These are phyloP conservation scores for Sandelia bainsii DNA, from an alignment of 2,797 vertebrate genomes.

Conservation along the genomic window DNA sequence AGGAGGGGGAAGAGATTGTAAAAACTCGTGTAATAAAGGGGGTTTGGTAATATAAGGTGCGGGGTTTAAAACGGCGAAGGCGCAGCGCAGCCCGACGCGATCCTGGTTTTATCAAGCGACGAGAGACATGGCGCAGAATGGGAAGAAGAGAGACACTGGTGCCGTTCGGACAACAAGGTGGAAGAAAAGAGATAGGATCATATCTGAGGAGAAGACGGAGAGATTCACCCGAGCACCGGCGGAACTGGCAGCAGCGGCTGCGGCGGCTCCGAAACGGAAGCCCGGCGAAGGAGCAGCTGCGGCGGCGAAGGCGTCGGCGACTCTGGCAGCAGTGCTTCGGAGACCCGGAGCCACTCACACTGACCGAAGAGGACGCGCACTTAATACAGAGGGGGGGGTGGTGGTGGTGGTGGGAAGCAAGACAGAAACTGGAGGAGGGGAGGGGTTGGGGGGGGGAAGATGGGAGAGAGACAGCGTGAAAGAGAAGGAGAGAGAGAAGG, in stretches of 20 bases:
- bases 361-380: constrained; percentile 77
- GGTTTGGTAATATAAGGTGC: constrained; percentile 85
- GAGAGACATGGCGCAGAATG: constrained; percentile 81
- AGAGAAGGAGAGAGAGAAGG: constrained; percentile 45
- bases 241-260: constrained; percentile 9
- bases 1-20: constrained; percentile 81
- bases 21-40: constrained; percentile 83
- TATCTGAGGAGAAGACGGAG: constrained; percentile 16
- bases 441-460: constrained; percentile 57
- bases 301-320: constrained; percentile 19
- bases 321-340: constrained; percentile 30
- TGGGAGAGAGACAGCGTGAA: constrained; percentile 52
- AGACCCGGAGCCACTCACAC: constrained; percentile 69
- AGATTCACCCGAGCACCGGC: constrained; percentile 56
- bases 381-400: constrained; percentile 68
- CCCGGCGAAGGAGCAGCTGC: constrained; percentile 31
- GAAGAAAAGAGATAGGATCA: constrained; percentile 32
- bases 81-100: constrained; percentile 55
- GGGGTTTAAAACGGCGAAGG: constrained; percentile 75
- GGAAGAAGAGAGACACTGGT: constrained; percentile 44
- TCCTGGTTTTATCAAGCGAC: constrained; percentile 65
- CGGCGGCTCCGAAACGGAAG: not conserved
- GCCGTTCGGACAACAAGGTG: constrained; percentile 45
- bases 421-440: constrained; percentile 37
- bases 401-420: constrained; percentile 56